These are phyloP conservation scores for Eupithecia pulchellata DNA, from an alignment of 2,888 invertebrate species.

Conservation along the genomic window DNA sequence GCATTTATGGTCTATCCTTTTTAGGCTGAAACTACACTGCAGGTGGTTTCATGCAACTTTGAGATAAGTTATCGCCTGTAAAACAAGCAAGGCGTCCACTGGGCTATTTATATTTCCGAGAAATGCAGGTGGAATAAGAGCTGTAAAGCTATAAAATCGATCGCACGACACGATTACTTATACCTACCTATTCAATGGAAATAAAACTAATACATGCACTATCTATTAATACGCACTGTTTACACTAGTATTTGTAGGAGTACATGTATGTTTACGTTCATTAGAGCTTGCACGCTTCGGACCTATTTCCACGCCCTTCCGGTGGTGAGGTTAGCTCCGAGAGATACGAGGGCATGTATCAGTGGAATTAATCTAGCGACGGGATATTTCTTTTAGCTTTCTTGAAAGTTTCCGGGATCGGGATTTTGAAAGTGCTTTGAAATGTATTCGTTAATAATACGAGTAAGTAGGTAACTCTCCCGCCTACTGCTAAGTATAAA, in stretches of 20 bases:
- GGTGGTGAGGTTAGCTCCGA: constrained; percentile 26
- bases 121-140: constrained; percentile 30
- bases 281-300: constrained; percentile 23
- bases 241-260: constrained; percentile 1
- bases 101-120: constrained; percentile 34
- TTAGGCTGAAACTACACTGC: constrained; percentile 38
- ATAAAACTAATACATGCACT: constrained; percentile 13
- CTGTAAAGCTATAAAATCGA: constrained; percentile 22
- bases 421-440: not conserved
- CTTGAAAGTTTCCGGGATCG: constrained; percentile 4
- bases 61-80: constrained; percentile 35
- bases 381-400: constrained; percentile 22
- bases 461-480: too few relatives aligned
- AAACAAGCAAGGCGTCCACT: constrained; percentile 33
- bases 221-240: constrained; percentile 15
- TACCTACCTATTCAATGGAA: constrained; percentile 10
- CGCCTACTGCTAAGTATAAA: too few relatives aligned
- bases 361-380: constrained; percentile 25
- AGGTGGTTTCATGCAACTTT: constrained; percentile 37
- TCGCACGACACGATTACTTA: constrained; percentile 17
- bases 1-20: constrained; percentile 31
- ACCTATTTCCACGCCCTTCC: constrained; percentile 38
- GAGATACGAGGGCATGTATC: constrained; percentile 15
- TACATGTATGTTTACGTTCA: constrained; percentile 23
- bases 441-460: not conserved